These are phyloP conservation scores for Mastacembelus armatus DNA, from an alignment of 2,797 vertebrate genomes.

Conservation along the genomic window DNA sequence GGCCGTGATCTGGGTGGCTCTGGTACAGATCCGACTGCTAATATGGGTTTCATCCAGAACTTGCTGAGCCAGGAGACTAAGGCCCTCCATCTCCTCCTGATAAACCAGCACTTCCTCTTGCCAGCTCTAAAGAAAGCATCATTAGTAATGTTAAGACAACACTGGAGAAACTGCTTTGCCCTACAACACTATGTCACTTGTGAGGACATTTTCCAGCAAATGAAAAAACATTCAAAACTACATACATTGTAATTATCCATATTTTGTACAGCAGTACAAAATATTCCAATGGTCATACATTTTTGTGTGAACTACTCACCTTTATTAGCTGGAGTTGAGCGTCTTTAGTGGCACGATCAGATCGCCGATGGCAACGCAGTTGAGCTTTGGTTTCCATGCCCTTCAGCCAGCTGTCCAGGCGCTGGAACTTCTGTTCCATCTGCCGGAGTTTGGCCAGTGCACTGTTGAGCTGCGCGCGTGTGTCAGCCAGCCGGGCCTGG, in stretches of 20 bases:
- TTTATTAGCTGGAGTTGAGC: conserved; percentile 91
- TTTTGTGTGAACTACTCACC: no score
- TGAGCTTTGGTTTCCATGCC: conserved; percentile 89
- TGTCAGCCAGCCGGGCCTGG: conserved; percentile 89
- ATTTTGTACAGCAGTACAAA: neutral
- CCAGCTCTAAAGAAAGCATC: conserved; percentile 85
- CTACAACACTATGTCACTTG: neutral
- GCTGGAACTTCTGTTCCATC: conserved; percentile 92
- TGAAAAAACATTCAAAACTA: neutral
- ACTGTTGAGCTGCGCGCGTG: conserved; percentile 86
- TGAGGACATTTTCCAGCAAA: neutral
- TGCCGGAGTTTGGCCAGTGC: conserved; percentile 88
- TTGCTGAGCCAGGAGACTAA: conserved; percentile 91
- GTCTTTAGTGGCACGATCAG: conserved; percentile 89
- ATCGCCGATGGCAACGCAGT: conserved; percentile 84
- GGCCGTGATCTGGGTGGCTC: conserved; percentile 92
- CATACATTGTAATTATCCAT: neutral
- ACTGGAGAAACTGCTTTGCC: neutral
- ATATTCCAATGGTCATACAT: neutral
- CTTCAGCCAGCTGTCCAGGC: conserved; percentile 92
- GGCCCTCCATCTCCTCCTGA: conserved; percentile 94
- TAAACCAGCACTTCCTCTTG: conserved; percentile 90
- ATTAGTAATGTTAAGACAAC: conserved; percentile 1
- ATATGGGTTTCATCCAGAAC: conserved; percentile 92
- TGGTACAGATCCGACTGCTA: conserved; percentile 87